Evolutionary conservation across 2,888 invertebrate genomes (phyloP).

Genomic region (Hoplodrina ambigua): DNA sequence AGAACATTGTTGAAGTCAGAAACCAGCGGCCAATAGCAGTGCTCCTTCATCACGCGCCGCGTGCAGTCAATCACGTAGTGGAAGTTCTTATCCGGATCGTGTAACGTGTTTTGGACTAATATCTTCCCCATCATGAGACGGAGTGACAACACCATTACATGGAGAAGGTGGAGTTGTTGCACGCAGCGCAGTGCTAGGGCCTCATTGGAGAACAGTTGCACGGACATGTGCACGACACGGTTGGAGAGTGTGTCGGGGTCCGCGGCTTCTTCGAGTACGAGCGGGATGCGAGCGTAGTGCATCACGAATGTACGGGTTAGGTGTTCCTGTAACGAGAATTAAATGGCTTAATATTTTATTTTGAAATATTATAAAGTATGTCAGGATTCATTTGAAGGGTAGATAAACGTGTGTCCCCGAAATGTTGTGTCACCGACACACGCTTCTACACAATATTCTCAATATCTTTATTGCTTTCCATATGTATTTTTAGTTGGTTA

Average conservation of each 20-base stretch:
- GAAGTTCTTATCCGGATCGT: conserved; percentile 94
- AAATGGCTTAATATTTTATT: background rate
- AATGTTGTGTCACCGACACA: no score
- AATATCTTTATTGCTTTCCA: no score
- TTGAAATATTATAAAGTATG: no score
- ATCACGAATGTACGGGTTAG: conserved; percentile 98
- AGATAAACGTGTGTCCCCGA: no score
- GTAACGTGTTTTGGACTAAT: conserved; percentile 95
- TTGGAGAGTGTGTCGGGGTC: conserved; percentile 98
- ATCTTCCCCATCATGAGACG: conserved; percentile 98
- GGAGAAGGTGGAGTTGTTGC: conserved; percentile 96
- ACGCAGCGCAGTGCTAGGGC: conserved; percentile 97
- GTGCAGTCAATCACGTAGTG: conserved; percentile 98
- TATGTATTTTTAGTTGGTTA: no score
- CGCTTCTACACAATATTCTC: no score
- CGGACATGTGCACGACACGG: conserved; percentile 99
- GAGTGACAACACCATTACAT: conserved; percentile 97
- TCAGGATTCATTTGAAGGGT: no score
- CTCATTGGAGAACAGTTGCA: conserved; percentile 98
- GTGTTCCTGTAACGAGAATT: conserved; percentile 92
- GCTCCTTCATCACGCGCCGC: conserved; percentile 98
- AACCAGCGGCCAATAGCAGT: conserved; percentile 99
- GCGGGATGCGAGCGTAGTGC: conserved; percentile 98
- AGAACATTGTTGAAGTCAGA: conserved; percentile 99
- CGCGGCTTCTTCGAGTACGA: conserved; percentile 95